Evolutionary conservation across 2,113 vertebrate species (phyloP).

Genomic region (Aleadryas rufinucha): DNA sequence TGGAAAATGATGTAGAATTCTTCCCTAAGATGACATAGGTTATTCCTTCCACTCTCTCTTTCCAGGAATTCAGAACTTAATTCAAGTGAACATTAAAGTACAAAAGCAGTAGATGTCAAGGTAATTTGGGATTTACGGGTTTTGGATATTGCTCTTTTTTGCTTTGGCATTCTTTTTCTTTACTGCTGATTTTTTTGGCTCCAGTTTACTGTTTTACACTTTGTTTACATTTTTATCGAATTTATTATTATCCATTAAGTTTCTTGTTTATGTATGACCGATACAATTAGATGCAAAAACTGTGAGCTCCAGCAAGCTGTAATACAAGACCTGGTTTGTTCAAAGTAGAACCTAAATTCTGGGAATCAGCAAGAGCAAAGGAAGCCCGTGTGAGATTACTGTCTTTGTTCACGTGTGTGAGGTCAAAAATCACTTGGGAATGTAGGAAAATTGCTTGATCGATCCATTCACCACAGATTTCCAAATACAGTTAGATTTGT

Average conservation of each 20-base stretch:
- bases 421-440: not conserved
- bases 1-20: not conserved
- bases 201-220: not conserved
- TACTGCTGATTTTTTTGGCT: not conserved
- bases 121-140: not conserved
- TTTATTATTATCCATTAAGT: not conserved
- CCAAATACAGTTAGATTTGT: not conserved
- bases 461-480: not conserved
- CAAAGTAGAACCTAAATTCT: not conserved
- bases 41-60: not conserved
- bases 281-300: not conserved
- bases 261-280: not conserved
- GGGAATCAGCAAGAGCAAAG: not conserved
- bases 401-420: not conserved
- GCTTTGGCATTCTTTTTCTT: not conserved
- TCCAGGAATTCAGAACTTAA: not conserved
- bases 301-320: not conserved
- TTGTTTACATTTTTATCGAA: not conserved
- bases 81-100: not conserved
- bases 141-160: not conserved
- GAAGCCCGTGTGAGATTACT: not conserved
- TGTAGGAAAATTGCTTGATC: fast-evolving
- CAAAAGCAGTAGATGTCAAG: not conserved
- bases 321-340: not conserved
- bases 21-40: not conserved